Evolutionary conservation across 23 tunicate species (phyloP).

Genomic region (Trididemnum clinides): DNA sequence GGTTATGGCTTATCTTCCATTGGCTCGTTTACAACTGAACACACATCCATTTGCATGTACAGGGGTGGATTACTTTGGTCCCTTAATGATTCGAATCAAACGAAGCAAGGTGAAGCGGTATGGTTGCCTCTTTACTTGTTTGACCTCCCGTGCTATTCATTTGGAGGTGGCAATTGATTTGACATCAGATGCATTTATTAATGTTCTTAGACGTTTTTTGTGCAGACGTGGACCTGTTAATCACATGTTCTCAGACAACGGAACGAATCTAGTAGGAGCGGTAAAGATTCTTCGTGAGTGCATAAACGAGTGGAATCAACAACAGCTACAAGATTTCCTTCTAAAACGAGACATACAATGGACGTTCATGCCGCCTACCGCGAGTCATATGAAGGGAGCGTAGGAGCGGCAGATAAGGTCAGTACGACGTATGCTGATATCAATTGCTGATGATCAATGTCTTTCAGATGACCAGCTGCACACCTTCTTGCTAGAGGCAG

Average conservation of each 20-base stretch:
- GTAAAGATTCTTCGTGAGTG: background rate
- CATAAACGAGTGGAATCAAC: background rate
- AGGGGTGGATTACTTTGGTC: background rate
- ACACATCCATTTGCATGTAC: background rate
- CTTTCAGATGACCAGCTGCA: background rate
- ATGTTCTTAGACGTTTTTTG: background rate
- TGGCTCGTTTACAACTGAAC: background rate
- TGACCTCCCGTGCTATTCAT: background rate
- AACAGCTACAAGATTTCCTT: background rate
- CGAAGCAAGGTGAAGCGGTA: background rate
- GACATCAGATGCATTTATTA: background rate
- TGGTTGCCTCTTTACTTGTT: slow-evolving; percentile 1
- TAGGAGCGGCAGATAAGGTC: background rate
- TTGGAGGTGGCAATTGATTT: background rate
- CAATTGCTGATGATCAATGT: background rate
- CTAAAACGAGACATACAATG: background rate
- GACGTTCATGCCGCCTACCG: background rate
- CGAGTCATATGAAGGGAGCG: background rate
- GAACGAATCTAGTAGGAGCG: background rate
- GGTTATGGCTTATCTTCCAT: background rate
- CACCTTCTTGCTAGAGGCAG: background rate
- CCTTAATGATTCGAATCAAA: background rate
- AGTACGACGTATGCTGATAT: background rate
- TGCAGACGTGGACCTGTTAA: background rate
- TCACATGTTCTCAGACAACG: background rate